A percentile compares a stretch with the other conserved stretches of the same genome.
Evolutionary conservation across 2,888 invertebrate genomes (phyloP).

Genomic region (Drosophila putrida): DNA sequence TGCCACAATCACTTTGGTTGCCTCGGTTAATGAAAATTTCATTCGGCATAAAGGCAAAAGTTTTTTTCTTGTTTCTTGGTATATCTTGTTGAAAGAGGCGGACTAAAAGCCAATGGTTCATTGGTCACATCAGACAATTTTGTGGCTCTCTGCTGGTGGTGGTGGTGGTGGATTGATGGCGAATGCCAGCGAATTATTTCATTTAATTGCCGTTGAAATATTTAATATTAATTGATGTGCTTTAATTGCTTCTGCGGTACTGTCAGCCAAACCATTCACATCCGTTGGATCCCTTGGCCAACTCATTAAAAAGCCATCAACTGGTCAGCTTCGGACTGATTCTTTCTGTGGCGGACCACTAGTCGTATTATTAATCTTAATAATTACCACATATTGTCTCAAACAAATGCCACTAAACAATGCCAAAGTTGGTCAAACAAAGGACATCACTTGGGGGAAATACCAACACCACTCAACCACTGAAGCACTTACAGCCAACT

Average conservation of each 20-base stretch:
- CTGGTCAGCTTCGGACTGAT: constrained; percentile 11
- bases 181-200: constrained; percentile 61
- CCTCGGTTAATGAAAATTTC: constrained; percentile 78
- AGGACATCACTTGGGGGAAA: constrained; percentile 29
- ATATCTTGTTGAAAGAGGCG: constrained; percentile 9
- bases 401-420: constrained; percentile 63
- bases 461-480: constrained; percentile 6
- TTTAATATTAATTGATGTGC: constrained; percentile 81
- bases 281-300: constrained; percentile 27
- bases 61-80: constrained; percentile 39
- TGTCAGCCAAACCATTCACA: not conserved
- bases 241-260: constrained; percentile 68
- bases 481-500: constrained; percentile 19
- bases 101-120: constrained; percentile 44
- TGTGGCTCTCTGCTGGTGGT: constrained; percentile 55
- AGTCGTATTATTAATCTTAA: constrained; percentile 75
- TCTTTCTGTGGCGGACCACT: constrained; percentile 4
- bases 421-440: constrained; percentile 50
- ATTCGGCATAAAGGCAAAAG: constrained; percentile 63
- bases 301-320: constrained; percentile 80
- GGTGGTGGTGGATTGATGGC: constrained; percentile 41
- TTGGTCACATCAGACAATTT: constrained; percentile 44
- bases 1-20: constrained; percentile 75
- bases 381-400: constrained; percentile 65
- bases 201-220: constrained; percentile 79